A percentile compares a stretch with the other conserved stretches of the same genome.
Conservation (phyloP, 2,113 vertebrate genomes). For the Oreochromis aureus region DNA sequence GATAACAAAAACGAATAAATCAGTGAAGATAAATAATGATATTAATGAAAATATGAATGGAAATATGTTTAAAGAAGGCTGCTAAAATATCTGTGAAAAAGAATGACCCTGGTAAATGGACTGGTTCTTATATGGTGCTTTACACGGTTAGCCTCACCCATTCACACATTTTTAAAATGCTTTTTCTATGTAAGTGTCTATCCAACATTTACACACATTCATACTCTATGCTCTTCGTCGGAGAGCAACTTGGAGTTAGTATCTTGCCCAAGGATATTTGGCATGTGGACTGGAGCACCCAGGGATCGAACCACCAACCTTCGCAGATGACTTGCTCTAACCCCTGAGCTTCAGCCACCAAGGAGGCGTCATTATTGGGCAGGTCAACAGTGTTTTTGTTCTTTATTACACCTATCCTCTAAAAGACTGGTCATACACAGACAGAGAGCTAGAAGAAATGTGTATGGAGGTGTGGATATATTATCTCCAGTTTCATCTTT, state of each 20-base stretch:
- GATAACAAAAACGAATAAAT: rapidly evolving
- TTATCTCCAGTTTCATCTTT: background rate
- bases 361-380: background rate
- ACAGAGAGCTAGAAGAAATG: background rate
- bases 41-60: too few relatives aligned
- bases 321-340: rapidly evolving
- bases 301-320: background rate
- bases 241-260: background rate
- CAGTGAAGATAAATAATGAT: too few relatives aligned
- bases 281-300: background rate
- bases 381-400: background rate
- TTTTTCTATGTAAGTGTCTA: background rate
- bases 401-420: background rate
- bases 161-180: background rate
- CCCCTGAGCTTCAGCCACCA: background rate
- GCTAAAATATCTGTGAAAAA: background rate
- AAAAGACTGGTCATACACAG: background rate
- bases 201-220: background rate
- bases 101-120: background rate
- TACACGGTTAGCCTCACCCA: background rate
- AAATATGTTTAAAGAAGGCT: background rate
- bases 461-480: background rate
- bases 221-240: background rate
- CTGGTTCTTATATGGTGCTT: background rate
- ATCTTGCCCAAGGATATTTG: background rate